Conservation (phyloP, 2,113 vertebrate species). For the Cyphomyrus discorhynchus region DNA sequence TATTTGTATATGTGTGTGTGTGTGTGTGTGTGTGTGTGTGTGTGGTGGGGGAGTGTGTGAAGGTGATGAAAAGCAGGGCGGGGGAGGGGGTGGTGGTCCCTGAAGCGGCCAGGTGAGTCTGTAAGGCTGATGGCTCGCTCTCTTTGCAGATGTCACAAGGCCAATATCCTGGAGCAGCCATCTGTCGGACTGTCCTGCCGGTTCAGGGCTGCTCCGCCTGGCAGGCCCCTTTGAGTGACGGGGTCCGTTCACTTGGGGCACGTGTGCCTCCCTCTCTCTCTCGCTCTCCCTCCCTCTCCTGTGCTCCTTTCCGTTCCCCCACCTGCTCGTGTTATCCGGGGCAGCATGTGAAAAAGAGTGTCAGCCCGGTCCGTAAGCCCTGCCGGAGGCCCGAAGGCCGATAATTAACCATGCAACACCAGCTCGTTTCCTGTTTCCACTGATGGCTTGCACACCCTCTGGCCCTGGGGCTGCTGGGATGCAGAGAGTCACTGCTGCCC, state of each 20-base stretch:
- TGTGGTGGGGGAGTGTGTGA: neutral
- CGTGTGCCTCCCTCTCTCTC: slow-evolving; percentile 29
- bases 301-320: neutral
- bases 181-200: slow-evolving; percentile 53
- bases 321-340: neutral
- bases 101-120: slow-evolving; percentile 47
- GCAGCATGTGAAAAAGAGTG: neutral
- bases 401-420: slow-evolving; percentile 44
- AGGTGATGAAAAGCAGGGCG: neutral
- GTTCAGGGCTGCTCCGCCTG: slow-evolving; percentile 47
- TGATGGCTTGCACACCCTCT: slow-evolving; percentile 34
- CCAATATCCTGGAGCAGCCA: slow-evolving; percentile 49
- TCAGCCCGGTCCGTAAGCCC: neutral
- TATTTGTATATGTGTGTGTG: neutral
- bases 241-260: slow-evolving; percentile 35
- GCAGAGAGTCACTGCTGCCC: slow-evolving; percentile 32
- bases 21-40: neutral
- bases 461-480: slow-evolving; percentile 37
- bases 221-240: slow-evolving; percentile 39
- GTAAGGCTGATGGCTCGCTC: slow-evolving; percentile 51
- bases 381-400: slow-evolving; percentile 24
- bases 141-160: slow-evolving; percentile 58
- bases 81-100: slow-evolving; percentile 26
- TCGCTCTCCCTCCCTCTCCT: slow-evolving; percentile 29
- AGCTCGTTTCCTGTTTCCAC: slow-evolving; percentile 22